Evolutionary conservation across 1,140 invertebrate genomes (phyloP).

Genomic region (Riptortus pedestris): DNA sequence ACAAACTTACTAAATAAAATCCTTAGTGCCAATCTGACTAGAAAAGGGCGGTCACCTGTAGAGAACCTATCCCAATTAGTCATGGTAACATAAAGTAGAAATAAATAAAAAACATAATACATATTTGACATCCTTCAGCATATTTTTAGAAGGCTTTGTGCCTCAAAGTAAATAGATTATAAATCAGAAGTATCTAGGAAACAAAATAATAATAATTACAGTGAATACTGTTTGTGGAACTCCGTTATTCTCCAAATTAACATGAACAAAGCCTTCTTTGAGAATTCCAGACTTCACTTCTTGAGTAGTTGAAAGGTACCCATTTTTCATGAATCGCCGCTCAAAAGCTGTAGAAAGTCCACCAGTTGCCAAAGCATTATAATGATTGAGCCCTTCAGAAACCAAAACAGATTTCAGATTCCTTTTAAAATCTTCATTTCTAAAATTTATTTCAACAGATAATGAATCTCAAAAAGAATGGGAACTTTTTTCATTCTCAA

Average conservation of each 20-base stretch:
- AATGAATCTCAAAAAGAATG: no score
- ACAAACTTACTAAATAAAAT: no score
- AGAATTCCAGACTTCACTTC: constrained; percentile 61
- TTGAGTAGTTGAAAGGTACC: constrained; percentile 59
- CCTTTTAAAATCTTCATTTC: constrained; percentile 34
- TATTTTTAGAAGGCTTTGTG: no score
- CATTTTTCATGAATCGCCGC: constrained; percentile 50
- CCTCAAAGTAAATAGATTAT: no score
- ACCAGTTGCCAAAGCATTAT: constrained; percentile 42
- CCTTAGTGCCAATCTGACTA: no score
- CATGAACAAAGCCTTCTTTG: constrained; percentile 63
- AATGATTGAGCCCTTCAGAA: constrained; percentile 2
- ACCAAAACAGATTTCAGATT: constrained; percentile 46
- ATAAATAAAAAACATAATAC: no score
- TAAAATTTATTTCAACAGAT: constrained; percentile 23
- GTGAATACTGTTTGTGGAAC: constrained; percentile 43
- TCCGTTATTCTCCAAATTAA: constrained; percentile 47
- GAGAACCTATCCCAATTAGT: no score
- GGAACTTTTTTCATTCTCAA: no score
- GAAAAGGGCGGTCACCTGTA: no score
- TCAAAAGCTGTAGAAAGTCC: constrained; percentile 62
- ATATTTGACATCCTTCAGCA: no score
- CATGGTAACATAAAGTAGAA: no score
- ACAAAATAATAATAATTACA: constrained; percentile 26
- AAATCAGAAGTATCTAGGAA: no score